Base-by-base conservation (phyloP, 1,140 invertebrate genomes). In the Rhagoletis zephyria region DNA sequence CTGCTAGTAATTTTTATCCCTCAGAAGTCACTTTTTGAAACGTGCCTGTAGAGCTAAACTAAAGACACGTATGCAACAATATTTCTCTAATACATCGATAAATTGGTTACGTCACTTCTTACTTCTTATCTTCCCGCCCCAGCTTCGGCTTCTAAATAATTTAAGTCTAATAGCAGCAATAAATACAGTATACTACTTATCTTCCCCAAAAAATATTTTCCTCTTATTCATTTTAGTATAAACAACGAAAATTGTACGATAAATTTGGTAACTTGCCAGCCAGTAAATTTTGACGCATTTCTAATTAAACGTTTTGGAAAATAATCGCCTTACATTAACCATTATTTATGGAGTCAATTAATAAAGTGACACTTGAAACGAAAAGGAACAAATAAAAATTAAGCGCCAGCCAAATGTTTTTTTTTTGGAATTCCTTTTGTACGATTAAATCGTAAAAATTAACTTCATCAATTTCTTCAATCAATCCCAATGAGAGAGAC, bases 351-450 rank as follows among this genome's bases (percentile, higher is more conserved):
- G 45, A 81, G 16, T 16, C 74, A 81, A 81, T 67, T 30, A 86
- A 65, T 86, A 30, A 67, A 87, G 9, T 70, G 85, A 87, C 64
- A 67, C 9, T 64, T 67, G 70, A 64, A 87, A 40, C 51, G 70
- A 16, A 86, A 65, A 51, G 64, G 19, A 48, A 86, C n/a, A 30
- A 86, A 64, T 30, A 30, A 30, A 30, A 30, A 30, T 61, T 56
- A 67, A 67, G 45, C 85, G 63, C 85, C 85, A 87, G 14, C 48
- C 40, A 74, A 74, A 74, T 4, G n/a, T n/a, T n/a, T 14, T 16
- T 45, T 74, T 48, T 74, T 67, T 74, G 30, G 42, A n/a, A 59
- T 81, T 19, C n/a, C 19, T 81, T 42, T 16, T 16, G 19, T 6
- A 19, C 4, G 7, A 51, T 9, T 19, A 56, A 81, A 56, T 81